Evolutionary conservation across 1,140 invertebrate genomes (phyloP).

Genomic region (Rhopalosiphum padi): DNA sequence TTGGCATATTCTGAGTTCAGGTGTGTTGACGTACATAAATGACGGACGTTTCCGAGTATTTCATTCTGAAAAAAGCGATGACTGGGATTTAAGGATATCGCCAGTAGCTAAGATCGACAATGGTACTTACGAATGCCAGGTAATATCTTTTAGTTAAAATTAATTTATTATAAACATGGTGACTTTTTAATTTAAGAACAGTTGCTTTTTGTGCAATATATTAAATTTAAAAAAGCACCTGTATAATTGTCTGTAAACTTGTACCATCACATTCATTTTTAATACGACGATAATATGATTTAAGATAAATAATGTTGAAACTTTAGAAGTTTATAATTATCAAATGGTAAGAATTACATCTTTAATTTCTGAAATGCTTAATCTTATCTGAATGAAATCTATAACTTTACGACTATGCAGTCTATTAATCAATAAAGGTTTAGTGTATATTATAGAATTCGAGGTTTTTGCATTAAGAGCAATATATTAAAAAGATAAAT

Average conservation of each 20-base stretch:
- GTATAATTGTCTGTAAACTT: background rate
- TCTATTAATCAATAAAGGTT: background rate
- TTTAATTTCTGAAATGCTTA: background rate
- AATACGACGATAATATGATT: background rate
- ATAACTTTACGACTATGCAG: background rate
- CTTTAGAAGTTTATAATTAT: background rate
- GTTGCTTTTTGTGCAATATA: background rate
- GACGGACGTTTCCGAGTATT: constrained; percentile 87
- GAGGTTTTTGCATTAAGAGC: background rate
- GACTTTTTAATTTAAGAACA: background rate
- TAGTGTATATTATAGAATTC: background rate
- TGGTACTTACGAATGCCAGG: constrained; percentile 95
- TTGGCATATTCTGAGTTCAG: constrained; percentile 91
- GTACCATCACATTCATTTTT: background rate
- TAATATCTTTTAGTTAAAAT: constrained; percentile 66
- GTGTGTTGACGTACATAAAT: constrained; percentile 87
- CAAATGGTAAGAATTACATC: background rate
- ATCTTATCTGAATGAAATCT: background rate
- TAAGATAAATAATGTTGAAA: background rate
- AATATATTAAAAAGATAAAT: no score
- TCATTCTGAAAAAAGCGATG: constrained; percentile 77
- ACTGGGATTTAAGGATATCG: constrained; percentile 93
- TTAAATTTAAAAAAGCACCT: background rate
- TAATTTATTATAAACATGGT: background rate
- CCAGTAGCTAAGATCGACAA: constrained; percentile 90